Base-by-base conservation (phyloP, 1,140 invertebrate genomes). In the Microplitis demolitor region DNA sequence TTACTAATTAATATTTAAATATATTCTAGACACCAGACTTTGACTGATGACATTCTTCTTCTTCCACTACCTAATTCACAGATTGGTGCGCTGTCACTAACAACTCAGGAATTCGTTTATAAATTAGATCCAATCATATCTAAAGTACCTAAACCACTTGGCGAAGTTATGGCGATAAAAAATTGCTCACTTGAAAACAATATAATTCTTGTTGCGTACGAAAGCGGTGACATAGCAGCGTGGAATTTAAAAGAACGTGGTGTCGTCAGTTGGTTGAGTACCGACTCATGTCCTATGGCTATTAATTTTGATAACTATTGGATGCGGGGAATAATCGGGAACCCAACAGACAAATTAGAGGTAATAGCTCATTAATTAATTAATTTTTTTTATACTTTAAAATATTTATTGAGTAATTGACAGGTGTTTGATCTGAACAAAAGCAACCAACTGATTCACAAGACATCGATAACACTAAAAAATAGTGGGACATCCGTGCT, bases 401-500 rank as follows among this genome's bases (percentile, higher is more conserved):
- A 24, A n/a, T 16, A 16, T 45, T 13, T 14, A 39, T 60, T 45
- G 53, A 73, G 2, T 24, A 24, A 62, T 63, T 3, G 34, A 54
- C 64, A 84, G 81, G 77, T 84, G 70, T 87, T 88, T 72, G 71
- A 74, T 70, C 78, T 88, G 31, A 77, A 76, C 60, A 73, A 77
- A 62, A 75, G 75, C 75, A 71, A 81, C 71, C 68, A 75, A 71
- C 84, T 93, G 67, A 83, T 84, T 64, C 85, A 90, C 71, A 90
- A 90, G 82, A 85, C 84, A 72, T 90, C 90, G 77, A 81, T 92
- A 50, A 81, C 84, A 37, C 88, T 94, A 9, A 93, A 91, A 77
- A 94, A 94, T 83, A 84, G 90, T 4, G 95, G 95, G 54, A 91
- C 92, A 35, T 92, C 91, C 79, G 89, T 89, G 74, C 85, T 95